These are phyloP conservation scores for Siniperca undulata DNA, from an alignment of 2,797 vertebrate species.

Conservation along the genomic window DNA sequence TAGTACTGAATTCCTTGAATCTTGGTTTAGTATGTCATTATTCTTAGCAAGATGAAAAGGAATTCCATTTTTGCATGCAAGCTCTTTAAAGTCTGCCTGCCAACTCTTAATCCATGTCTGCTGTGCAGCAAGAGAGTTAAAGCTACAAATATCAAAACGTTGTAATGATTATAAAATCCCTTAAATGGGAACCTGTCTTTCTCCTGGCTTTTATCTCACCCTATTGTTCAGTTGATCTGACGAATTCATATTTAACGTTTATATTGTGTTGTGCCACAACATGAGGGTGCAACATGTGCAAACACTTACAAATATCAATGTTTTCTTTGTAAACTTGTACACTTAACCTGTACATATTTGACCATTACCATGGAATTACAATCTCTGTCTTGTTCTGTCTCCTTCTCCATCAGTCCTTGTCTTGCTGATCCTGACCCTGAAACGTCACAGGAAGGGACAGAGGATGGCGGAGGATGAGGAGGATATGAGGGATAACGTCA, in stretches of 20 bases:
- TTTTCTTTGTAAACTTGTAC: neutral
- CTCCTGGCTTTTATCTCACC: conserved; percentile 20
- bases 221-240: conserved; percentile 20
- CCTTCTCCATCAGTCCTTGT: conserved; percentile 89
- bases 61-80: conserved; percentile 2
- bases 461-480: conserved; percentile 95
- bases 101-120: conserved; percentile 30
- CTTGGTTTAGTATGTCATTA: conserved; percentile 19
- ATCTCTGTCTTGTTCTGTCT: conserved; percentile 24
- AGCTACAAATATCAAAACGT: conserved; percentile 33
- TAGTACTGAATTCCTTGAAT: conserved; percentile 2
- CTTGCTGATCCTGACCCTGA: conserved; percentile 95
- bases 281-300: neutral
- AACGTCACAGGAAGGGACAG: conserved; percentile 96
- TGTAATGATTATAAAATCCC: conserved; percentile 27
- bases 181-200: conserved; percentile 3
- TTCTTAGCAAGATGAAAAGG: conserved; percentile 19
- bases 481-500: conserved; percentile 99
- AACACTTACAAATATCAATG: neutral
- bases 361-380: neutral
- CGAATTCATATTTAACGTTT: conserved; percentile 8
- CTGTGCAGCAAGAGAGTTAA: conserved; percentile 24
- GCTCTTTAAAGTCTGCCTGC: conserved; percentile 37
- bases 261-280: neutral
- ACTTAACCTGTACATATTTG: neutral